Base-by-base conservation (phyloP, 1,140 invertebrate species). In the Drosophila baimaii region DNA sequence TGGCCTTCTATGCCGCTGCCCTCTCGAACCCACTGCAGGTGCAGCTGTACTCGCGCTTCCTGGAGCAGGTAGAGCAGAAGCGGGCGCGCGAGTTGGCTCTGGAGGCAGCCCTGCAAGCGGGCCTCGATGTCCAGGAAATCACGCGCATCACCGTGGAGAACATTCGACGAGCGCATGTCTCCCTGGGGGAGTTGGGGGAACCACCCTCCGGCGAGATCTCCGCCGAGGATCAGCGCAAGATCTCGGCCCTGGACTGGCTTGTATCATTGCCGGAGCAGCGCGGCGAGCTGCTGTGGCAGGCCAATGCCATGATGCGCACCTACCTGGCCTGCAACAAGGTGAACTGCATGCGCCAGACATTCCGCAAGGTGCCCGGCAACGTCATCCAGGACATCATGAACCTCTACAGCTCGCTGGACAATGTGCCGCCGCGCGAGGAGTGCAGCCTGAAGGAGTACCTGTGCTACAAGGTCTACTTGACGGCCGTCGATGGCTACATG, bases 231-330 rank as follows among this genome's bases (percentile, higher is more conserved):
- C 79, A 81, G 43, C 81, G 74, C n/a, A 91, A 97, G 92, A 97
- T 98, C 52, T 95, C 95, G 52, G 95, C 97, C 3, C 93, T 99
- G 3, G 97, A 98, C 88, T 98, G 97, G 97, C 90, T 99, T 2
- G 94, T 95, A 10, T 96, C 97, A 86, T 95, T 97, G 91, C 93
- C 94, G 6, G 93, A 94, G 44, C 97, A 98, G 91, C 92, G 96
- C 43, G 93, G 94, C 41, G 97, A 98, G 92, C 95, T 96, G 12
- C 84, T 99, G 5, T 95, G 95, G 93, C 95, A 98, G 90, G 95
- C 96, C 3, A 98, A 98, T 94, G 95, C 96, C n/a, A 94, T 98
- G 71, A 96, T 98, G 79, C 94, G 97, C 64, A 94, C 94, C 44
- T 98, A 98, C 91, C 91, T 98, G 51, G 94, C 93, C 4, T 91